Conservation (phyloP, 2,113 vertebrate species). For the Mionectes macconnelli region DNA sequence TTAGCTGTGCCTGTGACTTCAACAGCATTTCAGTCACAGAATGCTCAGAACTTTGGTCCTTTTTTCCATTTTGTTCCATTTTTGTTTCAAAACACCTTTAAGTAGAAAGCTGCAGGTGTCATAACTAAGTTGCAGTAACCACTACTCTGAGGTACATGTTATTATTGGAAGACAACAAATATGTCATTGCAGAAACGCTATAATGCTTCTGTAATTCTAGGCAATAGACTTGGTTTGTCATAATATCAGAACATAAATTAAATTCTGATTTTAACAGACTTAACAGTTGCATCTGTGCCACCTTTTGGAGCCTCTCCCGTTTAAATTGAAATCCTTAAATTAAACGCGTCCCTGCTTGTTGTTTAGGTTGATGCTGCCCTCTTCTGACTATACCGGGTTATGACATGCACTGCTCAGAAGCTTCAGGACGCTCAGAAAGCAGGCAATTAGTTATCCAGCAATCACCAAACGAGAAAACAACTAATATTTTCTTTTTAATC, state of each 20-base stretch:
- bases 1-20: not conserved
- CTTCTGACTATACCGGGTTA: constrained; percentile 61
- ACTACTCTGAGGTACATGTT: not conserved
- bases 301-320: not conserved
- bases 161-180: not conserved
- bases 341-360: not conserved
- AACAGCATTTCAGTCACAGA: not conserved
- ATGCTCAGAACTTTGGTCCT: not conserved
- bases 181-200: not conserved
- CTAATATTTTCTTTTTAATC: not conserved
- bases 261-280: constrained; percentile 35
- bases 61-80: not conserved
- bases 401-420: not conserved
- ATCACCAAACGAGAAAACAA: not conserved
- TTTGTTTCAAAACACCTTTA: not conserved
- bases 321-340: not conserved
- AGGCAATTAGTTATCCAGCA: not conserved
- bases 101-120: not conserved
- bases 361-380: constrained; percentile 77
- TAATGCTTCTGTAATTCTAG: not conserved
- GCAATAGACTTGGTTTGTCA: constrained; percentile 22
- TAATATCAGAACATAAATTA: constrained; percentile 12
- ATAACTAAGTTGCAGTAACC: not conserved
- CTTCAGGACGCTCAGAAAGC: not conserved
- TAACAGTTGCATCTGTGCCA: constrained; percentile 8